These are phyloP conservation scores for Leguminivora glycinivorella DNA, from an alignment of 1,140 invertebrate species.

Conservation along the genomic window DNA sequence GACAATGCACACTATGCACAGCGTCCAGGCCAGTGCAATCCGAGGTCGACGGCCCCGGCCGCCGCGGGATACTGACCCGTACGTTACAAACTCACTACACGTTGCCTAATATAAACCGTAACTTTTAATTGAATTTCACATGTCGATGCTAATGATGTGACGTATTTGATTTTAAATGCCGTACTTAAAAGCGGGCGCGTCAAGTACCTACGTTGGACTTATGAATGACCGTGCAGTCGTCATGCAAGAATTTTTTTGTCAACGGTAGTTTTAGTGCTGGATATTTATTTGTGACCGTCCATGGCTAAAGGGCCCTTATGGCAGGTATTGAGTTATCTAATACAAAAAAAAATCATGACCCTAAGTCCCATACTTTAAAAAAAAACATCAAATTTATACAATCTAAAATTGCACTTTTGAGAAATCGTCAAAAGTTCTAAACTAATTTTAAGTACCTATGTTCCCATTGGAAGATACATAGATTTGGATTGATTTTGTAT, in stretches of 20 bases:
- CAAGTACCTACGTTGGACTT: not conserved
- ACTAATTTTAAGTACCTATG: no score
- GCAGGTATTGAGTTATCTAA: no score
- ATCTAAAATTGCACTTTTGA: no score
- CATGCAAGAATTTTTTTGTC: not conserved
- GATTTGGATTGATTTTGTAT: no score
- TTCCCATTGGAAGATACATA: no score
- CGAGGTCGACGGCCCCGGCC: constrained; percentile 59
- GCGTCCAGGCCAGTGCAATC: constrained; percentile 56
- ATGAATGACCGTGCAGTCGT: not conserved
- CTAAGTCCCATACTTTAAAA: no score
- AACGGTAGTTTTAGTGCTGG: not conserved
- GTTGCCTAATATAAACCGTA: constrained; percentile 24
- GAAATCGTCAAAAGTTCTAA: no score
- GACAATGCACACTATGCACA: constrained; percentile 67
- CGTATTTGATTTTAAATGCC: constrained; percentile 10
- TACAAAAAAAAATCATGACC: no score
- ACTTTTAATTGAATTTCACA: constrained; percentile 25
- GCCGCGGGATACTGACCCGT: constrained; percentile 63
- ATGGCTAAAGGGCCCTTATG: no score
- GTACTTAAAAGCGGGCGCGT: not conserved
- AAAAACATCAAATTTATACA: no score
- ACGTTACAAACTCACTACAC: not conserved
- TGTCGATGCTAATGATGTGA: constrained; percentile 18
- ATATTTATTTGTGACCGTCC: no score